A percentile compares a stretch with the other conserved stretches of the same genome.
Evolutionary conservation across 2,113 vertebrate species (phyloP).

Genomic region (Psilopogon haemacephalus): DNA sequence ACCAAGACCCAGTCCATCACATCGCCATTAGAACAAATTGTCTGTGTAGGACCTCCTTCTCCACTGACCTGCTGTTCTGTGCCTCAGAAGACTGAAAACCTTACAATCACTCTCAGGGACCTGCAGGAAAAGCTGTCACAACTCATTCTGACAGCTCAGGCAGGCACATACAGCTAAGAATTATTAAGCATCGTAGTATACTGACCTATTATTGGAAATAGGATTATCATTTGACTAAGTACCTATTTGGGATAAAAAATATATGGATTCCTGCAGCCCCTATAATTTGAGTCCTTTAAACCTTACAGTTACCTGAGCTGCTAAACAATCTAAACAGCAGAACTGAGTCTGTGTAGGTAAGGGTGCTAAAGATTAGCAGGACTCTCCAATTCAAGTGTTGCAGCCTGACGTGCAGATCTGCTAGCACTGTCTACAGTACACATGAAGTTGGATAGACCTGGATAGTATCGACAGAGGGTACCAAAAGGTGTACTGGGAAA

Average conservation of each 20-base stretch:
- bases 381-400: not conserved
- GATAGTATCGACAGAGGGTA: not conserved
- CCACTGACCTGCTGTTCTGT: not conserved
- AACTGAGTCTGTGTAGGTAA: not conserved
- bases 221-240: not conserved
- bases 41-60: not conserved
- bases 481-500: not conserved
- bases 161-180: not conserved
- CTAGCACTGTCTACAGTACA: not conserved
- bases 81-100: not conserved
- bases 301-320: not conserved
- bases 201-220: not conserved
- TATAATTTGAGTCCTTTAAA: not conserved
- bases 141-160: not conserved
- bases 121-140: not conserved
- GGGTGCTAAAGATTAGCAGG: not conserved
- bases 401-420: not conserved
- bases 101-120: not conserved
- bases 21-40: not conserved
- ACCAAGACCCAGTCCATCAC: not conserved
- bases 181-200: not conserved
- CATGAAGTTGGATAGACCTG: not conserved
- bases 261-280: not conserved
- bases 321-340: not conserved
- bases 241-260: not conserved